Base-by-base conservation (phyloP, 1,140 invertebrate species). In the Rhagoletis zephyria region DNA sequence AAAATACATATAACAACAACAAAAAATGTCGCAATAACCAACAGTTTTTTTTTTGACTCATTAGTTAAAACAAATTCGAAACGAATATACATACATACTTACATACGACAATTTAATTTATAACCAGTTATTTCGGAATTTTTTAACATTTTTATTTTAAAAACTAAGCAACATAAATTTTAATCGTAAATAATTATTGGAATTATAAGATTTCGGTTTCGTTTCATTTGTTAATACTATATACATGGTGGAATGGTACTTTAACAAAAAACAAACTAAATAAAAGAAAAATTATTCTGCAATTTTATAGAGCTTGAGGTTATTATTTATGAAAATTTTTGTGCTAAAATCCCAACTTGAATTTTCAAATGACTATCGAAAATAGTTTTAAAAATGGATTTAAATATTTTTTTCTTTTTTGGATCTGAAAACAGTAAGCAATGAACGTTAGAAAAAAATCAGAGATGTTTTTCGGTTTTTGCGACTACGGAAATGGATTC, bases 121-220 rank as follows among this genome's bases (percentile, higher is more conserved):
- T n/a, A 81, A 56, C 48, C 56, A 81, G 19, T 48, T 30, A 30
- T 30, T 30, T 81, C 74, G 74, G 74, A 81, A 81, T 81, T 56
- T 42, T 74, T 74, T n/a, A 74, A 16, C 2, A 48, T 81, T 19
- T 70, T n/a, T 70, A 51, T 56, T 81, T 81, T 45, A 48, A 59
- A 81, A 81, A 7, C 74, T 81, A 81, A 56, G 9, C 14, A 74
- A 74, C 67, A 74, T 74, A 74, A 56, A n/a, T 81, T 81, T 51
- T 81, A 48, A 56, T 56, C 74, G 74, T 81, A 56, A 81, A 56
- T 81, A 81, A 59, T n/a, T 56, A 81, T 14, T 81, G 74, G 74
- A 81, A 81, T 81, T 81, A 19, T 56, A 81, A 81, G 74, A 81
- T 19, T 30, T 19, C 74, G 74, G 48, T 7, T 56, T 81, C 74